Base-by-base conservation (phyloP, 2,797 vertebrate genomes). In the Anniella stebbinsi region DNA sequence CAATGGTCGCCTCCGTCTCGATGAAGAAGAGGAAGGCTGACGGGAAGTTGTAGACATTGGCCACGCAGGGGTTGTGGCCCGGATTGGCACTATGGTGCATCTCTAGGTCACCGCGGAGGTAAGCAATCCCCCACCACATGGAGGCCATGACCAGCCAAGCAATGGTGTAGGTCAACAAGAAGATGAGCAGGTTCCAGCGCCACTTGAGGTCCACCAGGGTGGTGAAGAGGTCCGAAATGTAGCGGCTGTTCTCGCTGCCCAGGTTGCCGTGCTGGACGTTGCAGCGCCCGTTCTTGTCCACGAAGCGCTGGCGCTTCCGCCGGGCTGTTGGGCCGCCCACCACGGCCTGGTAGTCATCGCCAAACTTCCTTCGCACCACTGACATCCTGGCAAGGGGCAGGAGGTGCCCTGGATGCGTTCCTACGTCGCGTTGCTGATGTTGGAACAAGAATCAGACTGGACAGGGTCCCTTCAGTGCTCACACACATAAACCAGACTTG, bases 121-220 rank as follows among this genome's bases (percentile, higher is more conserved):
- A 98, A 2, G 98, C 98, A 23, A 99, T 99, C 89, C 98, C 97
- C 98, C 98, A 99, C 98, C 98, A 99, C 98, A 99, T 98, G 0
- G 97, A 99, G 51, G 98, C 98, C 98, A 99, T 99, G n/a, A 98
- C 97, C 87, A 99, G 97, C 98, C 98, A 99, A 3, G 98, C 98
- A 0, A 99, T 98, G 0, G 98, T 99, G 96, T 99, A 99, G 4
- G 98, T 99, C 87, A 99, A 97, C 86, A 98, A 96, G 95, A 99
- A 99, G 94, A 99, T 98, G 48, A 99, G 97, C n/a, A 99, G 96
- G 96, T 99, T 99, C 98, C 98, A 99, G 76, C 98, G 97, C 98
- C 98, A 99, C 97, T 98, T 99, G 45, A 99, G 98, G 88, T 99
- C 98, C 96, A 99, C 98, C 91, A 99, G 95, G 1, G 98, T 99